Base-by-base conservation (phyloP, 2,113 vertebrate species). In the Pyxicephalus adspersus region DNA sequence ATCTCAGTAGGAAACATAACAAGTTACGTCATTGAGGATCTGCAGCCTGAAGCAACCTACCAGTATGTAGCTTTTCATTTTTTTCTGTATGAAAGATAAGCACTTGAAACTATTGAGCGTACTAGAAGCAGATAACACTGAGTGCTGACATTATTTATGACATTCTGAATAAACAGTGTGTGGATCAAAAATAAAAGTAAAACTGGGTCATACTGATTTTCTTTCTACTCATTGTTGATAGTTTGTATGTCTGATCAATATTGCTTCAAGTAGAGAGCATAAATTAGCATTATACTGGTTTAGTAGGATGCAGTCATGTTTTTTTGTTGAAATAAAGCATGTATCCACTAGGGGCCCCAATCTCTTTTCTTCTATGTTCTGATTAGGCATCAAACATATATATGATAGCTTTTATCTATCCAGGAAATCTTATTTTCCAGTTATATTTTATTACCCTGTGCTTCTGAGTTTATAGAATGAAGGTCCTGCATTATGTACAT, bases 21-120 rank as follows among this genome's bases (percentile, higher is more conserved):
- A 1, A 92, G 86, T 76, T 90, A 96, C 0, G 9, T 95, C 9
- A 80, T 99, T 29, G 87, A 86, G 1, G 92, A 91, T 23, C 90
- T 99, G 85, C 95, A 97, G 84, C 98, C 98, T 3, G 96, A 98
- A 92, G 97, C 92, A 70, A 94, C 95, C 0, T 98, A 98, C 92
- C 92, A 95, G 98, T 99, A 89, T 90, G 90, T 87, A 25, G 18
- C 0, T 0, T 9, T 60, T 81, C 2, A 23, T 0, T 64, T 78
- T 57, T 70, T 4, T 51, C 66, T 45, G 26, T 7, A 58, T 1
- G 26, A 34, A 26, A 16, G n/a, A 79, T 57, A 38, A 78, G 64
- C 20, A 77, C n/a, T 78, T 66, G 29, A 67, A 2, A 54, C 61
- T 51, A 67, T 57, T 55, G 28, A 15, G 3, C 29, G 16, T 52